Conservation (phyloP, 2,797 vertebrate genomes). For the Podarcis siculus region DNA sequence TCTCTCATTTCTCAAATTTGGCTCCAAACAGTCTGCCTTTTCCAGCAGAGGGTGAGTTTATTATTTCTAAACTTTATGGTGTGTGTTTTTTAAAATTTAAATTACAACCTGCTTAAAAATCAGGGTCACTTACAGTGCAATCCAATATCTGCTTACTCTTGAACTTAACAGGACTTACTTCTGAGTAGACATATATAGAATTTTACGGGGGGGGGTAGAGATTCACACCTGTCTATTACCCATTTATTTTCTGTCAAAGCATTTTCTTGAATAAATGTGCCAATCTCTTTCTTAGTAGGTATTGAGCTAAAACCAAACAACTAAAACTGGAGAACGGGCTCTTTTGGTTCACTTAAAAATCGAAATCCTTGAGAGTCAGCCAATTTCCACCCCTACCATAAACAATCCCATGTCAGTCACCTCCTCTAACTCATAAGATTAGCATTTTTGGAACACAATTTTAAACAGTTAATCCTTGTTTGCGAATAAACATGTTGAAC, state of each 20-base stretch:
- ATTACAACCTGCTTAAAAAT: not conserved
- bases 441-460: not conserved
- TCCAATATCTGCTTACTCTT: not conserved
- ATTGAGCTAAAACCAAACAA: not conserved
- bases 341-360: conserved; percentile 9
- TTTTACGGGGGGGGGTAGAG: not conserved
- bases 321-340: not conserved
- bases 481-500: not conserved
- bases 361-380: not conserved
- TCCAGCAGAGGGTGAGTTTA: conserved; percentile 42
- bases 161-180: not conserved
- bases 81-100: not conserved
- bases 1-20: conserved; percentile 37
- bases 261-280: not conserved
- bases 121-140: not conserved
- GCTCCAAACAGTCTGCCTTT: conserved; percentile 42
- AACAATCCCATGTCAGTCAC: not conserved
- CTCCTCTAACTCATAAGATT: not conserved
- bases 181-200: not conserved
- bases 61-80: not conserved
- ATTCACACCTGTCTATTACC: not conserved
- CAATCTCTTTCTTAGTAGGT: not conserved
- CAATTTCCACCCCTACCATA: not conserved
- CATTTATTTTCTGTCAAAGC: not conserved
- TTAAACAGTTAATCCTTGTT: conserved; percentile 4